Evolutionary conservation across 2,888 invertebrate genomes (phyloP).

Genomic region (Apodemia duryi): DNA sequence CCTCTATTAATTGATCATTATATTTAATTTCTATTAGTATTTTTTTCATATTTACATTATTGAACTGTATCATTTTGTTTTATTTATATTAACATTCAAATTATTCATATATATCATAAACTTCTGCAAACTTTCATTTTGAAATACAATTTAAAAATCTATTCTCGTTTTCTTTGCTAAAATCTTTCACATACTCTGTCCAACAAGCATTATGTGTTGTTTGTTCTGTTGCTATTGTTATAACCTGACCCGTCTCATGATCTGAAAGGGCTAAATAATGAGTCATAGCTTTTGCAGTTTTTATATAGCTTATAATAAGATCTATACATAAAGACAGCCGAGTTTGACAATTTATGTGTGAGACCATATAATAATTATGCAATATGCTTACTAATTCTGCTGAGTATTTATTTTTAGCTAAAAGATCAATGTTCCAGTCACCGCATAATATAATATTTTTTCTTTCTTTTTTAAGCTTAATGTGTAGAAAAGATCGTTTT

Average conservation of each 20-base stretch:
- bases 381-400: background rate
- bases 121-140: background rate
- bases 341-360: slow-evolving; percentile 13
- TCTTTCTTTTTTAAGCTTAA: background rate
- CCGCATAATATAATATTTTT: slow-evolving; percentile 20
- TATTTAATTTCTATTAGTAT: too few relatives aligned
- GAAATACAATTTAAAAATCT: slow-evolving; percentile 7
- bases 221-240: background rate
- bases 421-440: slow-evolving; percentile 20
- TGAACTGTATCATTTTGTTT: too few relatives aligned
- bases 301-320: slow-evolving; percentile 7
- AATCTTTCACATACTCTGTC: slow-evolving; percentile 4
- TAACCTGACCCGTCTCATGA: background rate
- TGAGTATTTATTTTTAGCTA: slow-evolving; percentile 4
- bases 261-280: slow-evolving; percentile 1
- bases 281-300: background rate
- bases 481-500: background rate
- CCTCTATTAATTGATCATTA: too few relatives aligned
- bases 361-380: slow-evolving; percentile 6
- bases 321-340: background rate
- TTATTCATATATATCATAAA: background rate
- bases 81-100: too few relatives aligned
- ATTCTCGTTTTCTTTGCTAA: background rate
- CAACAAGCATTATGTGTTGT: background rate
- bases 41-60: too few relatives aligned